Evolutionary conservation across 2,888 invertebrate genomes (phyloP).

Genomic region (Apodemia hepburni): DNA sequence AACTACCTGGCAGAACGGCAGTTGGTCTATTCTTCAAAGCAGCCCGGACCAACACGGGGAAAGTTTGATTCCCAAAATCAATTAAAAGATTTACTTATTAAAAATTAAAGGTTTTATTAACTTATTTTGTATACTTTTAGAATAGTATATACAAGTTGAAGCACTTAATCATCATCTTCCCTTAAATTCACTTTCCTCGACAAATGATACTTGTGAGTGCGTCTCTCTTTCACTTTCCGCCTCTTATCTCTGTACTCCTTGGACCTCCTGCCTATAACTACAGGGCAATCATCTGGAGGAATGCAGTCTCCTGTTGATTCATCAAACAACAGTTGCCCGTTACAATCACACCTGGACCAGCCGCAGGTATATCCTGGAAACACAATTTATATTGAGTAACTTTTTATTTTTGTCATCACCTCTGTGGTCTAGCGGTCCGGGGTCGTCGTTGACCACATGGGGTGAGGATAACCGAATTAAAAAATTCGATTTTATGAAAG

Average conservation of each 20-base stretch:
- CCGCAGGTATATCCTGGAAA: conserved; percentile 58
- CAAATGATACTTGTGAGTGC: conserved; percentile 17
- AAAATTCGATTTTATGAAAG: too few species aligned
- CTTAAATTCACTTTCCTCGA: conserved; percentile 28
- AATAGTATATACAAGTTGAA: not conserved
- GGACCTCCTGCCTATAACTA: conserved; percentile 21
- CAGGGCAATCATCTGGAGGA: conserved; percentile 31
- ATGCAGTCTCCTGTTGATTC: conserved; percentile 43
- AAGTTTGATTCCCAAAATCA: too few species aligned
- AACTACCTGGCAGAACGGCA: too few species aligned
- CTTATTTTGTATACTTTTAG: too few species aligned
- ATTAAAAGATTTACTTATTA: too few species aligned
- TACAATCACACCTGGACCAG: conserved; percentile 68
- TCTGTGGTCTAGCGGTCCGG: too few species aligned
- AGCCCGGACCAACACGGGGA: too few species aligned
- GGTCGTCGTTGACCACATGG: too few species aligned
- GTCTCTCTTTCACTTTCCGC: conserved; percentile 4
- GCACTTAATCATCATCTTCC: conserved; percentile 21
- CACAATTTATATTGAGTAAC: not conserved
- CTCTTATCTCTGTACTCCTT: conserved; percentile 18
- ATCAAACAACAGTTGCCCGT: conserved; percentile 43
- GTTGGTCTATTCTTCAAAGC: too few species aligned
- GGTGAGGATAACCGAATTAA: too few species aligned
- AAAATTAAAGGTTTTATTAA: too few species aligned
- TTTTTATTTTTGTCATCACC: conserved; percentile 21